A percentile compares a stretch with the other conserved stretches of the same genome.
These are phyloP conservation scores for Netelia virgata DNA, from an alignment of 2,888 invertebrate species.

Conservation along the genomic window DNA sequence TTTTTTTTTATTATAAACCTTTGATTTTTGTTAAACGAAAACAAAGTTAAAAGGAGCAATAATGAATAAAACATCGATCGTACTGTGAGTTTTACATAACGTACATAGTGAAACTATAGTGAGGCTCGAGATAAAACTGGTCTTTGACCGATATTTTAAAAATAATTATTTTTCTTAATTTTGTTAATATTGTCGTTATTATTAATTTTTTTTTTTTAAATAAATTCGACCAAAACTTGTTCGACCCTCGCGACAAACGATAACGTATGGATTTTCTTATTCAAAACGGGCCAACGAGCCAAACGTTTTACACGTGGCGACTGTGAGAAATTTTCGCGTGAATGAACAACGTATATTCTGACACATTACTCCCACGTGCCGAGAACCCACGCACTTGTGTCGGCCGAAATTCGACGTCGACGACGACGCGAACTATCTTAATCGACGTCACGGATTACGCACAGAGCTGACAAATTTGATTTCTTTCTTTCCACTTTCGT, in stretches of 20 bases:
- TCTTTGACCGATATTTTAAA: not conserved
- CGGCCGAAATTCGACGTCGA: not conserved
- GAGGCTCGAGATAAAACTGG: slow-evolving; percentile 13
- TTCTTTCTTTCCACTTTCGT: not conserved
- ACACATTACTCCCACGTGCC: slow-evolving; percentile 31
- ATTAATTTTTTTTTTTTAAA: not conserved
- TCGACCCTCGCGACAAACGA: not conserved
- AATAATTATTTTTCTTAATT: not conserved
- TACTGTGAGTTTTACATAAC: slow-evolving; percentile 41
- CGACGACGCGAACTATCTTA: not conserved
- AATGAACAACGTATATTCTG: slow-evolving; percentile 28
- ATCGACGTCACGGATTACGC: not conserved
- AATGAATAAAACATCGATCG: slow-evolving; percentile 39
- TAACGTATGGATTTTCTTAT: not conserved
- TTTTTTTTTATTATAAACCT: not conserved
- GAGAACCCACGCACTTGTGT: slow-evolving; percentile 31
- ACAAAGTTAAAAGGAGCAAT: not conserved
- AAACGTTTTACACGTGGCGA: not conserved
- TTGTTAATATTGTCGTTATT: not conserved
- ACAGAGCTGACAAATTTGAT: not conserved
- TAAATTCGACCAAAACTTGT: not conserved
- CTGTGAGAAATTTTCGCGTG: not conserved
- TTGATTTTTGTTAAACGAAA: not conserved
- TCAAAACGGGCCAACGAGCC: no score
- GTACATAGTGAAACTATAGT: not conserved